Evolutionary conservation across 1,140 invertebrate genomes (phyloP), one percentile per base, ranked within the genome.

Genomic region (Drosophila burlai): DNA sequence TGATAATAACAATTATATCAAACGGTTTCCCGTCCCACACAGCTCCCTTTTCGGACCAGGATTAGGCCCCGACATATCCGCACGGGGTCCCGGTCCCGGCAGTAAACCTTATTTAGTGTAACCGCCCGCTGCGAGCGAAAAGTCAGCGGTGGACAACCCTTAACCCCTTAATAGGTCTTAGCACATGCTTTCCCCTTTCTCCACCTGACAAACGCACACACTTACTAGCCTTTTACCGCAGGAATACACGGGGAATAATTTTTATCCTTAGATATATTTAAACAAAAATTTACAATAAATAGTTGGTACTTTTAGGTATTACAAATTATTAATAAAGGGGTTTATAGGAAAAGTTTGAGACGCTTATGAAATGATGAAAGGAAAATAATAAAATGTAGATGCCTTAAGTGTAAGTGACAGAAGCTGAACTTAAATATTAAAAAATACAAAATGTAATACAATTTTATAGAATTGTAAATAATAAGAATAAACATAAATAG

Each of bases 111-210:
- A 65, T 60, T 66, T 47, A 65, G 40, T 60, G 36, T 24, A 60
- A 52, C 59, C 55, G 45, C 67, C 66, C 69, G 77, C 57, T 66
- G 55, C 29, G 47, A 62, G 59, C 36, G 50, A 69, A 78, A 83
- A 83, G 55, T 66, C 81, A 71, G 80, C 80, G 67, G 58, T 79
- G 66, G 80, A 60, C 80, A 66, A 65, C 75, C 80, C 50, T 72
- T 59, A 68, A 52, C 58, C 65, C 59, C 47, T 69, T 49, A 69
- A 78, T 69, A 59, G 75, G 47, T 71, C 75, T 57, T 31, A 38
- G 57, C 64, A 68, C 74, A 68, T 62, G 57, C 49, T 75, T 58
- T 13, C 24, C 72, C 49, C 60, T 50, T 71, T 60, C 18, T 34
- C 38, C 64, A 43, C 15, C 15, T 29, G 46, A 26, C 46, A 38